These are phyloP conservation scores for Istiophorus platypterus DNA, from an alignment of 2,113 vertebrate genomes.

Conservation along the genomic window DNA sequence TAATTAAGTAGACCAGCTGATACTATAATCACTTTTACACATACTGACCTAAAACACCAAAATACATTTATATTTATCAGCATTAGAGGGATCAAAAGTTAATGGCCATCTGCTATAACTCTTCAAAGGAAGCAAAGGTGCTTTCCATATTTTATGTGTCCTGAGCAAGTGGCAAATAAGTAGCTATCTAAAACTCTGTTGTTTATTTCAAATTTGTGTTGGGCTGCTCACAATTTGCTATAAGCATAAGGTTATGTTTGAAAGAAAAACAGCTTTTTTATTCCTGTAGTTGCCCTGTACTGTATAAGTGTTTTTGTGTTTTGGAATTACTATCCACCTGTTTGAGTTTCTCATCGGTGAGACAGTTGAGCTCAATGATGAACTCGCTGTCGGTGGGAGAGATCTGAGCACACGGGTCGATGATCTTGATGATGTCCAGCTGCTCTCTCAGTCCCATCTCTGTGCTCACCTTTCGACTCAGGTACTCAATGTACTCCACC, in stretches of 20 bases:
- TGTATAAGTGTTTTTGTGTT: neutral
- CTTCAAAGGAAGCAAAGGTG: too few species aligned
- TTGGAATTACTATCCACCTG: constrained; percentile 85
- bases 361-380: constrained; percentile 99
- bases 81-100: too few species aligned
- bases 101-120: too few species aligned
- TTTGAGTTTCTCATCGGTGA: constrained; percentile 98
- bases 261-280: neutral
- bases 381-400: constrained; percentile 99
- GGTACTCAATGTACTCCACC: constrained; percentile 99
- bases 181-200: too few species aligned
- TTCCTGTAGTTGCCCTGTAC: neutral
- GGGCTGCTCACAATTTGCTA: neutral
- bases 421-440: constrained; percentile 99
- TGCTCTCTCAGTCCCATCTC: constrained; percentile 99
- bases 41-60: too few species aligned
- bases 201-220: too few species aligned
- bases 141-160: too few species aligned
- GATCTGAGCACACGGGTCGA: constrained; percentile 97
- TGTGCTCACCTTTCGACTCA: constrained; percentile 98
- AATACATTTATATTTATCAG: too few species aligned
- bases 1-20: neutral
- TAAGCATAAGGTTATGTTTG: neutral
- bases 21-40: neutral
- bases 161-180: too few species aligned